Conservation (phyloP, 2,888 invertebrate species). For the Tetragnatha montana region DNA sequence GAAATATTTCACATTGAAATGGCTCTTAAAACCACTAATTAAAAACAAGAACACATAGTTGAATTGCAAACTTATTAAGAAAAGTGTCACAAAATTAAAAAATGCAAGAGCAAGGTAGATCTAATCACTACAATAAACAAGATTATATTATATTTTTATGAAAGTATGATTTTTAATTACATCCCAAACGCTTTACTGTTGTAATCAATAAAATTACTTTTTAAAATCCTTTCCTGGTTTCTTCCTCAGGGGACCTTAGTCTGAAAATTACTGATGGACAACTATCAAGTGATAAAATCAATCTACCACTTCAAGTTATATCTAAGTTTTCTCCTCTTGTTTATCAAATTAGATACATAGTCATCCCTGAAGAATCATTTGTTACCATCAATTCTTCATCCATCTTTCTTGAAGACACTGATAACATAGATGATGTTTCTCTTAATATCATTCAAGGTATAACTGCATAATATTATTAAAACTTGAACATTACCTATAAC, state of each 20-base stretch:
- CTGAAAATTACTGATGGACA: slow-evolving; percentile 54
- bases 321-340: slow-evolving; percentile 50
- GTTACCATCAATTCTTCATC: slow-evolving; percentile 38
- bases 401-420: slow-evolving; percentile 39
- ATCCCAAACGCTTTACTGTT: too few species aligned
- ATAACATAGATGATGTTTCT: slow-evolving; percentile 53
- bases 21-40: too few species aligned
- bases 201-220: neutral
- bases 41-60: too few species aligned
- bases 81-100: too few species aligned
- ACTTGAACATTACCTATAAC: neutral
- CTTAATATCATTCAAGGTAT: slow-evolving; percentile 50
- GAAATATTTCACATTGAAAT: too few species aligned
- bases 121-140: too few species aligned
- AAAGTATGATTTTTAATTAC: neutral
- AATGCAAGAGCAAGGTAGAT: too few species aligned
- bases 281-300: slow-evolving; percentile 23
- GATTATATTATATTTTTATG: neutral
- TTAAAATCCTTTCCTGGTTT: neutral
- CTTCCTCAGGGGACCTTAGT: slow-evolving; percentile 35
- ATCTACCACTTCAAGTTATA: slow-evolving; percentile 35
- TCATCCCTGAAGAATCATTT: slow-evolving; percentile 37
- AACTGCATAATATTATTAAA: neutral
- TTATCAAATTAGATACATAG: slow-evolving; percentile 24
- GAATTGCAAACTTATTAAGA: too few species aligned